Percentiles rank a stretch among this genome's conserved stretches.
Conservation (phyloP, 2,113 vertebrate genomes). For the Lophotis ruficrista region DNA sequence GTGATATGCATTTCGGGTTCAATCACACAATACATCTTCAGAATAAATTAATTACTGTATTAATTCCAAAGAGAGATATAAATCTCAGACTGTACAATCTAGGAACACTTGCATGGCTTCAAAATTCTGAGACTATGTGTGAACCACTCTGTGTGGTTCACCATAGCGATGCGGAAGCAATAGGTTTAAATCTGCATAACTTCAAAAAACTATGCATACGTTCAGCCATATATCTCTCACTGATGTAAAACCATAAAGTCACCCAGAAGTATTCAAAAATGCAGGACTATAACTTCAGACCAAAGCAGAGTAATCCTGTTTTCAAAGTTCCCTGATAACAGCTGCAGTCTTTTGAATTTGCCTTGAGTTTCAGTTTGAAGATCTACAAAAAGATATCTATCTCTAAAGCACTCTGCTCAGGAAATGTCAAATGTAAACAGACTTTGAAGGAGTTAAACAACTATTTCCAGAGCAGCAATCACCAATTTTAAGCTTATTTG, state of each 20-base stretch:
- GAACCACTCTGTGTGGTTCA: neutral
- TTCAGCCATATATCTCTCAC: neutral
- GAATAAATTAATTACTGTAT: neutral
- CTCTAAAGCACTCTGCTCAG: conserved; percentile 29
- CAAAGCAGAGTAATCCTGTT: conserved; percentile 54
- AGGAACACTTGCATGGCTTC: neutral
- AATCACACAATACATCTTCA: neutral
- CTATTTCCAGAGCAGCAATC: conserved; percentile 21
- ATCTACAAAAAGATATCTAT: conserved; percentile 63
- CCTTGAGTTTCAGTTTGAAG: conserved; percentile 52
- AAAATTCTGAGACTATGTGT: neutral
- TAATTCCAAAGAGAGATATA: neutral
- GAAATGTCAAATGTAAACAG: conserved; percentile 63
- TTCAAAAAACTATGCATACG: neutral
- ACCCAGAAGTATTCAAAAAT: neutral
- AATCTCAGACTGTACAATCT: neutral
- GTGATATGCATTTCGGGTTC: fast-evolving
- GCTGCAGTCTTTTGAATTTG: conserved; percentile 52
- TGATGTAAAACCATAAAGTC: conserved; percentile 21
- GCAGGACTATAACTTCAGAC: conserved; percentile 43
- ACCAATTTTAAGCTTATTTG: conserved; percentile 48
- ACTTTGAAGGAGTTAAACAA: conserved; percentile 62
- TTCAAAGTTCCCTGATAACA: conserved; percentile 62
- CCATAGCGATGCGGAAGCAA: neutral
- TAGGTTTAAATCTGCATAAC: neutral